phyloP scores from a whole-genome alignment of 2,113 vertebrate genomes.

The Ctenomys sociabilis region DNA sequence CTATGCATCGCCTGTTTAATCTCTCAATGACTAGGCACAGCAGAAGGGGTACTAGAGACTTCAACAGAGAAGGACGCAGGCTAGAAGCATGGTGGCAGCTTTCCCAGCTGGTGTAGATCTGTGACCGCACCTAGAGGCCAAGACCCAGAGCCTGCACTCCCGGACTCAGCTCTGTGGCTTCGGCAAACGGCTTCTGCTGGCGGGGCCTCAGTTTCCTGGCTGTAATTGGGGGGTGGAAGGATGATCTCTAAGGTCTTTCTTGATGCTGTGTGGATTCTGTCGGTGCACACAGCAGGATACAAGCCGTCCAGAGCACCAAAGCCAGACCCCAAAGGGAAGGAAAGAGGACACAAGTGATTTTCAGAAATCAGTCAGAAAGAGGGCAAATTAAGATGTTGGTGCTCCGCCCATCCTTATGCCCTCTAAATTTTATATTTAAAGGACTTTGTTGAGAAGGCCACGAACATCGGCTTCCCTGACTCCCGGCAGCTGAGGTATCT shows the following conservation, averaged over 20 bases:
- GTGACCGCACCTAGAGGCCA: background rate
- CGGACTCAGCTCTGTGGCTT: background rate
- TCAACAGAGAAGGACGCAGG: background rate
- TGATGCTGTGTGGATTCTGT: background rate
- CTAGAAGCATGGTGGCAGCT: background rate
- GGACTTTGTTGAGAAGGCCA: background rate
- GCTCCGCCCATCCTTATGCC: background rate
- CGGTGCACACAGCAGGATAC: background rate
- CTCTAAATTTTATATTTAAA: background rate
- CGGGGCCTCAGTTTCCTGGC: background rate
- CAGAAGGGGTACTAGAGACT: background rate
- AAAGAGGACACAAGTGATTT: background rate
- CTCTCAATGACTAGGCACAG: accelerated
- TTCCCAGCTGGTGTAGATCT: background rate
- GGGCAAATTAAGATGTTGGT: background rate
- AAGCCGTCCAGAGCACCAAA: background rate
- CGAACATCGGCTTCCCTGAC: background rate
- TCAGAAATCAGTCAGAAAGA: background rate
- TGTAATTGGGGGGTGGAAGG: background rate
- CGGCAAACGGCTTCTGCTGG: background rate
- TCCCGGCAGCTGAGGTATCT: background rate
- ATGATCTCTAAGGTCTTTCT: background rate
- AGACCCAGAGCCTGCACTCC: background rate
- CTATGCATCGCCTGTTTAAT: background rate
- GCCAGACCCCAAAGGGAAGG: background rate